Conservation (phyloP, 2,888 invertebrate species). For the Tetragonula carbonaria region DNA sequence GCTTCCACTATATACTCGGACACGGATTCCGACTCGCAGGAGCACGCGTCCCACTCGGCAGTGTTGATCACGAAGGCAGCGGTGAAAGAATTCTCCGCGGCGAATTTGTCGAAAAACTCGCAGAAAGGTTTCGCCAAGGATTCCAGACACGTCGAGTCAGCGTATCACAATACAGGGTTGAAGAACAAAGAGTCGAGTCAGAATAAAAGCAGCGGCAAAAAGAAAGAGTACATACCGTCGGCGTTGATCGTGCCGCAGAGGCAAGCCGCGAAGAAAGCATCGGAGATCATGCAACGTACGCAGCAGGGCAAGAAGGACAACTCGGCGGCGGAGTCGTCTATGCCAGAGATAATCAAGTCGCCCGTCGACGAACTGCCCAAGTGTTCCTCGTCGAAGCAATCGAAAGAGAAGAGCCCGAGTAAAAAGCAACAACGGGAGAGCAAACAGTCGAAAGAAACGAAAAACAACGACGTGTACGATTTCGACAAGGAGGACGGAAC, state of each 20-base stretch:
- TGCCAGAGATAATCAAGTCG: conserved; percentile 80
- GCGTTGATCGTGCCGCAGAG: conserved; percentile 95
- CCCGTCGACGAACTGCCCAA: conserved; percentile 55
- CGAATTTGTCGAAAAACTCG: conserved; percentile 92
- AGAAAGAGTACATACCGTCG: conserved; percentile 87
- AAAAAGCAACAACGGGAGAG: conserved; percentile 76
- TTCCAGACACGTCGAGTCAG: conserved; percentile 81
- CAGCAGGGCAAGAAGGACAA: conserved; percentile 81
- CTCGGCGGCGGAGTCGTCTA: conserved; percentile 71
- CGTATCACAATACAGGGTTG: conserved; percentile 67
- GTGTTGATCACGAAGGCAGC: conserved; percentile 92
- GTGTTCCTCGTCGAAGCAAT: conserved; percentile 56
- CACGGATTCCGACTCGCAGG: conserved; percentile 89
- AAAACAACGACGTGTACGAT: conserved; percentile 85
- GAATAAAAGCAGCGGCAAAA: conserved; percentile 74
- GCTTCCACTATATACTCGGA: conserved; percentile 94
- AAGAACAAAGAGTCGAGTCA: conserved; percentile 85
- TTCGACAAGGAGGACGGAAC: conserved; percentile 87
- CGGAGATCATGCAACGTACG: conserved; percentile 90
- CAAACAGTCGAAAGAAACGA: conserved; percentile 74
- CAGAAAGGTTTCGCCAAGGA: conserved; percentile 89
- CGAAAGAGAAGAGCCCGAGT: conserved; percentile 72
- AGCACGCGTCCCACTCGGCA: conserved; percentile 87
- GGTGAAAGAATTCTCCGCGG: conserved; percentile 92
- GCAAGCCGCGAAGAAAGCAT: conserved; percentile 95